Base-by-base conservation (phyloP, 2,113 vertebrate species). In the Agapornis roseicollis region DNA sequence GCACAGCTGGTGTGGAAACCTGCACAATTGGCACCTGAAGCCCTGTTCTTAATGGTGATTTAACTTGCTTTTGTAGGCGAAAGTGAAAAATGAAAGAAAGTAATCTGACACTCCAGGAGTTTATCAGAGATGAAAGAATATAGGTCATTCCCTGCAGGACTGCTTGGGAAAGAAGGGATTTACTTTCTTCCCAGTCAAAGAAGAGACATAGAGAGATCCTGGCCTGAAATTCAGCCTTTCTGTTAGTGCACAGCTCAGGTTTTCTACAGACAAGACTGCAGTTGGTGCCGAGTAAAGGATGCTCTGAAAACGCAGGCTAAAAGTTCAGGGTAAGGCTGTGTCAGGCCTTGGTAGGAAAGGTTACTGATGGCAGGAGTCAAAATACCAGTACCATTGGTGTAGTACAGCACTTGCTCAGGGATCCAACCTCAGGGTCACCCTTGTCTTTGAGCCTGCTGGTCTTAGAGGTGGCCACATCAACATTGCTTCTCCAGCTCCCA, bases 51-150 rank as follows among this genome's bases (percentile, higher is more conserved):
- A 72, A 53, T 63, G 74, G 80, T 46, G 58, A 83, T 85, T 88
- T 70, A 53, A 79, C 41, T 85, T 53, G 35, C 60, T 86, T 66
- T 60, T 89, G 70, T 41, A 90, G 90, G 50, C 58, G 7, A 85
- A 35, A 85, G 81, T 85, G 65, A 88, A 76, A 85, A 94, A 89
- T 29, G 79, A 37, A 27, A 50, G 81, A 37, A 90, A 60, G 92
- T 90, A 77, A 77, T 93, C 91, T 66, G 22, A 31, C 63, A 10
- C 71, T 41, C 70, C 66, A 53, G 93, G 91, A 95, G 78, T 60
- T 52, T 89, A 82, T 50, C 71, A 44, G 70, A 68, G 83, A 90
- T 77, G 2, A 90, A 94, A 53, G 64, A 63, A 93, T 94, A 83
- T 78, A 84, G 92, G 94, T 93, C 88, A 56, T 2, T 79, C 63